Evolutionary conservation across 2,888 invertebrate genomes (phyloP).

Genomic region (Uropetala carovei): DNA sequence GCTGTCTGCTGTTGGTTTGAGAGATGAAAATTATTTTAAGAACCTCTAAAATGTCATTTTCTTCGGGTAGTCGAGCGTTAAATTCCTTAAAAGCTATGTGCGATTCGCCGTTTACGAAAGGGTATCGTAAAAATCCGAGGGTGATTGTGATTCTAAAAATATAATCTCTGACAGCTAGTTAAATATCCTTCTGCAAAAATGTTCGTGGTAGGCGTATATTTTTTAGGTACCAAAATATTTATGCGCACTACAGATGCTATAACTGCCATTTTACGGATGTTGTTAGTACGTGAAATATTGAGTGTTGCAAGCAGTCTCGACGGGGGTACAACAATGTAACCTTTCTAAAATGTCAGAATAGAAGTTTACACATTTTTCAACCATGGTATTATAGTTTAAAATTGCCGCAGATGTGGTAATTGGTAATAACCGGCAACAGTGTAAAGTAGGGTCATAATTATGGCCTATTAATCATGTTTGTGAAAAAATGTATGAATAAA

Average conservation of each 20-base stretch:
- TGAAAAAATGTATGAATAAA: no score
- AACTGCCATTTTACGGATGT: neutral
- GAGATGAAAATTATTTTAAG: neutral
- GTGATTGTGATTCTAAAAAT: neutral
- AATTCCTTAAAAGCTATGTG: neutral
- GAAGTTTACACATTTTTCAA: no score
- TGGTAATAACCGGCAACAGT: no score
- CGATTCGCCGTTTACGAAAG: neutral
- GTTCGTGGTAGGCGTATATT: neutral
- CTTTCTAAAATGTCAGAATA: no score
- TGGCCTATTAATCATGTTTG: no score
- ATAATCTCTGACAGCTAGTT: neutral
- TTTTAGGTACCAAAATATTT: no score
- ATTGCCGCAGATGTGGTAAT: no score
- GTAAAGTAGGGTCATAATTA: no score
- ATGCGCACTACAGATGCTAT: neutral
- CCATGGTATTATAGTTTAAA: no score
- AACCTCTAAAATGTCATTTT: neutral
- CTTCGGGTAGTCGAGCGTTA: neutral
- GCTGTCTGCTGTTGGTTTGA: neutral
- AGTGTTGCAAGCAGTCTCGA: neutral
- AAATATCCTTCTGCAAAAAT: neutral
- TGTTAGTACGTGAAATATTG: neutral
- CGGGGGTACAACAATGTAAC: no score
- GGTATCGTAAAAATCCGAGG: slow-evolving; percentile 8